A percentile compares a stretch with the other conserved stretches of the same genome.
Conservation (phyloP, 1,140 invertebrate species). For the Drosophila neocordata region DNA sequence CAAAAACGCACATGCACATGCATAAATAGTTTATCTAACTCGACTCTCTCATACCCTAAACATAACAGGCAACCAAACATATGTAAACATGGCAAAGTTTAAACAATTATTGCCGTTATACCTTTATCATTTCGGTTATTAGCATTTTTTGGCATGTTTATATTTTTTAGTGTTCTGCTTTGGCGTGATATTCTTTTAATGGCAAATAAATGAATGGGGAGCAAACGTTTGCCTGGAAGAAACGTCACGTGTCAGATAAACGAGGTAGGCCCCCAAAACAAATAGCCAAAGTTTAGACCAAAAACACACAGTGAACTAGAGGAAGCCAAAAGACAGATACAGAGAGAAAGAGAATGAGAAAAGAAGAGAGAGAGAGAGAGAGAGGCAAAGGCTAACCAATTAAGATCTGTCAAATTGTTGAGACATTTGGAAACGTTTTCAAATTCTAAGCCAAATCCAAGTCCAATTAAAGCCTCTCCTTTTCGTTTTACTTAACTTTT, state of each 20-base stretch:
- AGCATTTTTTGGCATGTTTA: too few relatives aligned
- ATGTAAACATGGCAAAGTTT: too few relatives aligned
- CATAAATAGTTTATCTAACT: not conserved
- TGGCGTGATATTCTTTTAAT: too few relatives aligned
- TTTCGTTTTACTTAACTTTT: not conserved
- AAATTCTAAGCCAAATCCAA: constrained; percentile 12
- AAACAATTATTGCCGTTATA: too few relatives aligned
- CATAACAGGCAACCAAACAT: too few relatives aligned
- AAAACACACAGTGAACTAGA: not conserved
- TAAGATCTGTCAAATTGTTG: constrained; percentile 53
- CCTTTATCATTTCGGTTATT: too few relatives aligned
- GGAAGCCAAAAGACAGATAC: too few relatives aligned
- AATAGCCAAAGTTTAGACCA: constrained; percentile 25
- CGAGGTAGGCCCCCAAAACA: constrained; percentile 7
- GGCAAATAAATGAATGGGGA: not conserved
- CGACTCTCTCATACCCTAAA: not conserved
- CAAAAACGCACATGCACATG: not conserved
- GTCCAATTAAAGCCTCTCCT: constrained; percentile 10
- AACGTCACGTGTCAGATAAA: constrained; percentile 28
- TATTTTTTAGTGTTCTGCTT: too few relatives aligned
- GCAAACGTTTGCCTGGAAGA: not conserved
- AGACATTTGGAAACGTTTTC: constrained; percentile 36
- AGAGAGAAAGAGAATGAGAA: not conserved
- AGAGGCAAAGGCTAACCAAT: constrained; percentile 39
- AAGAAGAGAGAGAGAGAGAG: too few relatives aligned